Percentiles rank a stretch among this genome's conserved stretches.
These are phyloP conservation scores for Phocides pigmalion DNA, from an alignment of 1,140 invertebrate species.

Conservation along the genomic window DNA sequence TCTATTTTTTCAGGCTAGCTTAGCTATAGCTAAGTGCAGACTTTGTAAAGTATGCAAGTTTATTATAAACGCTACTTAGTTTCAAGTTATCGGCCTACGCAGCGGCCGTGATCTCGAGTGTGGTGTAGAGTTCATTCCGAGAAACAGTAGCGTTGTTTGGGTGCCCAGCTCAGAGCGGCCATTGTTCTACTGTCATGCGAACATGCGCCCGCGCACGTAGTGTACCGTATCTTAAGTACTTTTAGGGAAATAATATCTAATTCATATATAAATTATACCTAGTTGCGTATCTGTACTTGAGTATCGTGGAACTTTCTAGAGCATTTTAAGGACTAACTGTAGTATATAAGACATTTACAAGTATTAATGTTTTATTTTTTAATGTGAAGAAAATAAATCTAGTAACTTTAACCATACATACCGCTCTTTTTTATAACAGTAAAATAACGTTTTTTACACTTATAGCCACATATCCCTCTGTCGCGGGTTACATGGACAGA, in stretches of 20 bases:
- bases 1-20: too few relatives aligned
- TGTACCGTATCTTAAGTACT: slow-evolving; percentile 39
- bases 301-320: too few relatives aligned
- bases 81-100: slow-evolving; percentile 20
- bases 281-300: too few relatives aligned
- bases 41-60: background rate
- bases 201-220: slow-evolving; percentile 66
- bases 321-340: too few relatives aligned
- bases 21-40: background rate
- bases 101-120: slow-evolving; percentile 28
- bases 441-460: too few relatives aligned
- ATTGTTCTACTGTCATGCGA: slow-evolving; percentile 63
- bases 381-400: too few relatives aligned
- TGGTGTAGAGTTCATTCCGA: slow-evolving; percentile 44
- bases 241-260: slow-evolving; percentile 35
- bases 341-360: too few relatives aligned
- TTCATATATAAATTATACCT: background rate
- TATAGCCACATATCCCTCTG: too few relatives aligned
- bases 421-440: too few relatives aligned
- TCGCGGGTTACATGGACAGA: too few relatives aligned
- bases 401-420: too few relatives aligned
- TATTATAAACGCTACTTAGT: slow-evolving; percentile 9
- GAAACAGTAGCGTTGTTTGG: slow-evolving; percentile 65
- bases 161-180: slow-evolving; percentile 46
- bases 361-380: too few relatives aligned